Evolutionary conservation across 2,113 vertebrate genomes (phyloP), one percentile per base, ranked within the genome.

Genomic region (Enhydra lutris): DNA sequence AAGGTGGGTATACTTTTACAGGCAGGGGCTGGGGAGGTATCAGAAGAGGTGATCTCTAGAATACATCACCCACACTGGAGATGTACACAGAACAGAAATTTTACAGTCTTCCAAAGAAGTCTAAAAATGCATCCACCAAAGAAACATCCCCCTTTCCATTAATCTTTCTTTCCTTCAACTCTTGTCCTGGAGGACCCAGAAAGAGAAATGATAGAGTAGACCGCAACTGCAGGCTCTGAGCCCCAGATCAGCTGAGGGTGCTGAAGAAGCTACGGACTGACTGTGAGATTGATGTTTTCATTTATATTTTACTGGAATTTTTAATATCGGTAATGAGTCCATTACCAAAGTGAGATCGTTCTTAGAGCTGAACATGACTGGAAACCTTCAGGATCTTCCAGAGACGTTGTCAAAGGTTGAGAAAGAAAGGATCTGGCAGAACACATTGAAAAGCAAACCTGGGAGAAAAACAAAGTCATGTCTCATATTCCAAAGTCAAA

Each of bases 401-500:
- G 31, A 45, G 7, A 89, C 36, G 4, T 55, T 36, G 3, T 91
- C 65, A 52, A 78, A 89, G 26, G 55, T 63, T 76, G 42, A 47
- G 36, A 14, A 94, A 13, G 57, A 94, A 82, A 31, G n/a, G 52
- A 31, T 36, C 42, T 94, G 65, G 61, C 24, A 78, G 24, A 81
- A 82, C 24, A 89, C 20, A 71, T 55, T 31, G 76, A 59, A 92
- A 90, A 92, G 71, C 47, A 61, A 23, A 47, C 52, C 31, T 92
- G 57, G 24, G 57, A 87, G 55, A 63, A 83, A 96, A 85, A 81
- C 71, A 94, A 63, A 85, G 39, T 71, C 74, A 83, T 36, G 47
- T 50, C 20, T 97, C 36, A 65, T 42, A 20, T 59, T 94, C 31
- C 57, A 65, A 59, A 93, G 80, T 93, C 57, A 96, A 87, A 96